phyloP scores from a whole-genome alignment of 2,888 invertebrate genomes.

The Polia nebulosa region DNA sequence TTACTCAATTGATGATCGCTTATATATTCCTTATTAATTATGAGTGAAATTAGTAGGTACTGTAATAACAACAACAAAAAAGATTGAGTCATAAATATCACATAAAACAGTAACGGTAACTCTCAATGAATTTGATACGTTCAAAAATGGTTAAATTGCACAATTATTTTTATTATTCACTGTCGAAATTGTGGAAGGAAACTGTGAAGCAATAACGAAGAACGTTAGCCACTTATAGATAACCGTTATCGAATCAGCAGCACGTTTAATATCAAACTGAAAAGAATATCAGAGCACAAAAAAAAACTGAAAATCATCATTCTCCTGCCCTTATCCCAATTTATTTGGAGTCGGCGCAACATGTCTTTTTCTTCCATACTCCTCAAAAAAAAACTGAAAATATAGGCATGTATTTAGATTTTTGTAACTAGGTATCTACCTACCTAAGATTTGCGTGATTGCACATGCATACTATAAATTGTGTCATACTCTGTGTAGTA shows the following conservation, averaged over 20 bases:
- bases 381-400: no score
- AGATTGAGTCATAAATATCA: background rate
- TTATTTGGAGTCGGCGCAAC: no score
- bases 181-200: conserved; percentile 68
- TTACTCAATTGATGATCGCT: conserved; percentile 1
- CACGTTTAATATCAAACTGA: conserved; percentile 41
- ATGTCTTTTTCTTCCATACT: no score
- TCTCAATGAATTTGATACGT: conserved; percentile 38
- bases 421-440: no score
- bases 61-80: background rate
- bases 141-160: conserved; percentile 47
- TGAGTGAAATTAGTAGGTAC: background rate
- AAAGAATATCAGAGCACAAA: conserved; percentile 24
- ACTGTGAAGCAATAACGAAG: conserved; percentile 65
- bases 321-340: no score
- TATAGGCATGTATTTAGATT: no score
- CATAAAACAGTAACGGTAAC: conserved; percentile 6
- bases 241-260: conserved; percentile 64
- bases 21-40: background rate
- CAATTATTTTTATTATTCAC: conserved; percentile 62
- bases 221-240: conserved; percentile 69
- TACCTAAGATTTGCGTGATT: background rate
- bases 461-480: background rate
- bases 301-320: background rate
- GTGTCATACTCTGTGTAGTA: conserved; percentile 13